Conservation (phyloP, 2,888 invertebrate species). For the Lepidochitona cinerea region DNA sequence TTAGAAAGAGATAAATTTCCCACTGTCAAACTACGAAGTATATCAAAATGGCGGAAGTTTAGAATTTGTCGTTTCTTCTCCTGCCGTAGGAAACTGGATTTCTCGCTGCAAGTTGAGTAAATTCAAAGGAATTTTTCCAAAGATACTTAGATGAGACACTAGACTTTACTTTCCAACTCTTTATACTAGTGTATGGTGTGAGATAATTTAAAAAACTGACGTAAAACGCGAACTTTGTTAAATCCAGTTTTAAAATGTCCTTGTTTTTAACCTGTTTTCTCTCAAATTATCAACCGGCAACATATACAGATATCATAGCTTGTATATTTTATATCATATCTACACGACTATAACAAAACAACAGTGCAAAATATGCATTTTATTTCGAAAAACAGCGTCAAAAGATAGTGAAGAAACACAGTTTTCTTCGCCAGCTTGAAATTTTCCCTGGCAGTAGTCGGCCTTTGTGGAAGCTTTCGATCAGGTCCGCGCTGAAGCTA, state of each 20-base stretch:
- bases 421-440: neutral
- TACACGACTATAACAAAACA: neutral
- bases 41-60: conserved; percentile 1
- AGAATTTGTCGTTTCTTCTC: neutral
- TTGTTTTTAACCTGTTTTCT: too few species aligned
- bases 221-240: neutral
- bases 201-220: neutral
- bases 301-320: neutral
- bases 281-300: too few species aligned
- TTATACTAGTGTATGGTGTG: neutral
- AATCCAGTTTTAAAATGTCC: too few species aligned
- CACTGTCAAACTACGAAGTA: too few species aligned
- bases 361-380: neutral
- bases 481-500: neutral
- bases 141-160: neutral
- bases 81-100: neutral
- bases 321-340: neutral
- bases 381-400: neutral
- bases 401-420: neutral
- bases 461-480: conserved; percentile 1
- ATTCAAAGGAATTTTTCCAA: neutral
- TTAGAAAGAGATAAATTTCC: too few species aligned
- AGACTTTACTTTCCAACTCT: neutral
- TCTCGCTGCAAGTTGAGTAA: neutral
- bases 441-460: neutral